Base-by-base conservation (phyloP, 2,113 vertebrate genomes). In the Amblyopsis rosae region DNA sequence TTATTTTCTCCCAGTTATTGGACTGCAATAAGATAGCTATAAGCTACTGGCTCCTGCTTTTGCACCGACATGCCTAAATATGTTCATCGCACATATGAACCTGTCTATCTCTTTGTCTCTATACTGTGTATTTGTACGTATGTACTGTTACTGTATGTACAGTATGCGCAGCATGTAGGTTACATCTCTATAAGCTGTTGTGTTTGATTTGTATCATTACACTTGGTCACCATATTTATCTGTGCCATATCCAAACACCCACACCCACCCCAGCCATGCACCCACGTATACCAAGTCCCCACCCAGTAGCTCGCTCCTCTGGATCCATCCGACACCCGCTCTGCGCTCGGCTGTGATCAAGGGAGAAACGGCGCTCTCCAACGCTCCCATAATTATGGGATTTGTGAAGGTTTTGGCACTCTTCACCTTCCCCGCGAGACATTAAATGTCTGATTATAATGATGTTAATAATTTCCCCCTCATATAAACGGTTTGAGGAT, bases 151-250 rank as follows among this genome's bases (percentile, higher is more conserved):
- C 45, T 62, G 10, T 62, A 15, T 41, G 35, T 41, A 41, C 3
- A 6, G 35, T 41, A 41, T 16, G n/a, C 1, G 5, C 33, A 13
- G 26, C 12, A 26, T n/a, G 35, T 61, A 9, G 12, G 6, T 3
- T 57, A 19, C 10, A n/a, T n/a, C 12, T 15, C 54, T 9, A 56
- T n/a, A 2, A 51, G 55, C 55, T 16, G 15, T n/a, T 35, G 26
- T 35, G 33, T 41, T 83, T 68, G 78, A 87, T 88, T 87, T 86
- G 71, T 67, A 13, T 89, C 86, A 83, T 59, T 80, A 62, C 66
- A 67, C 76, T 86, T 84, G 83, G 85, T 83, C 83, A 87, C 88
- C 82, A 81, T 82, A 79, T 83, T 86, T 59, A 53, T 76, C 72
- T 80, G 83, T 76, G 79, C 73, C 72, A 62, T 84, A 80, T 77